Evolutionary conservation across 2,113 vertebrate species (phyloP), one percentile per base, ranked within the genome.

Genomic region (Macquaria ambigua): DNA sequence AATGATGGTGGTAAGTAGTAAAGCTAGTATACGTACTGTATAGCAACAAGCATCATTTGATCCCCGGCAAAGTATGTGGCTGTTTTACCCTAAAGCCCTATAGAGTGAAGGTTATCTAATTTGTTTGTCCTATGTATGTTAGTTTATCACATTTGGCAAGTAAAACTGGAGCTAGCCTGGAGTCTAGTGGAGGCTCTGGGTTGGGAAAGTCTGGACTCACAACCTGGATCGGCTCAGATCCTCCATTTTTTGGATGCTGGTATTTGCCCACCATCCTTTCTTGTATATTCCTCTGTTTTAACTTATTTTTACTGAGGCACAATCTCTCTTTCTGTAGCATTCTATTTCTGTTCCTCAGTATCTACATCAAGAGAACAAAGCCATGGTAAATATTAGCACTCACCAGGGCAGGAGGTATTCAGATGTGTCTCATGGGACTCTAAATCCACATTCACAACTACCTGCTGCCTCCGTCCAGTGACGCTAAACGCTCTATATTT

Each of bases 371-470:
- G 21, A 10, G 6, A 82, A 58, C 12, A 76, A 78, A 43, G 16
- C 37, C 12, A 46, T 37, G 39, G 46, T 48, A 55, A 78, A 82
- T 70, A 61, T 82, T 46, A 43, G n/a, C 53, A 1, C 48, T 71
- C 68, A 74, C 53, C 48, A 34, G 66, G 34, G 82, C 67, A 10
- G 58, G 63, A 43, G 34, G 37, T 75, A 68, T 79, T 67, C 55
- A 78, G 7, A 80, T 71, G 25, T 37, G 39, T 77, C 67, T 69
- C 67, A 20, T 18, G 77, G 31, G 85, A 74, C 34, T 52, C 21
- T 39, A 55, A 56, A 70, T 80, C 62, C 71, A 84, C 64, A 81
- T 79, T 82, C 62, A 68, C 12, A 73, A 16, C 75, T 25, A 70
- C 37, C 53, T 73, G 59, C 63, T 76, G 77, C 68, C 37, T 79